Conservation (phyloP, 2,888 invertebrate species). For the Acanthacorydalis orientalis region DNA sequence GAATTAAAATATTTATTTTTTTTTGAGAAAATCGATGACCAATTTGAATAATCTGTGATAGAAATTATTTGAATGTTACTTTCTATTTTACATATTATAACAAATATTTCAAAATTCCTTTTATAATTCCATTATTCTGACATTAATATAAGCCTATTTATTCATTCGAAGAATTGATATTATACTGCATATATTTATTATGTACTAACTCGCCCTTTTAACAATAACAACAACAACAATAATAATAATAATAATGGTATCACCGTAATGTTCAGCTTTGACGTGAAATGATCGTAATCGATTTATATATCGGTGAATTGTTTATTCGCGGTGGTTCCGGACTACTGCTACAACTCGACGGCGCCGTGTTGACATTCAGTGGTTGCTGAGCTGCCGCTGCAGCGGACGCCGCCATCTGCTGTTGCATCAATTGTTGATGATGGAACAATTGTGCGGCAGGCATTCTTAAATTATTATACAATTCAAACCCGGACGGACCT, state of each 20-base stretch:
- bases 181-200: neutral
- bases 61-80: too few species aligned
- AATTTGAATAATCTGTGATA: too few species aligned
- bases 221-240: neutral
- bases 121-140: too few species aligned
- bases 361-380: slow-evolving; percentile 21
- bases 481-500: slow-evolving; percentile 27
- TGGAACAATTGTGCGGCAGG: slow-evolving; percentile 29
- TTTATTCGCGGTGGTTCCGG: slow-evolving; percentile 20
- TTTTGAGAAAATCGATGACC: too few species aligned
- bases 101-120: too few species aligned
- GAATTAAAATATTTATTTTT: too few species aligned
- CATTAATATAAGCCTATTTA: too few species aligned
- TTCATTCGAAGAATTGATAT: neutral
- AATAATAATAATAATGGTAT: slow-evolving; percentile 5
- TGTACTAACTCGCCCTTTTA: neutral
- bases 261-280: slow-evolving; percentile 15
- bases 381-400: slow-evolving; percentile 26
- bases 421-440: slow-evolving; percentile 25
- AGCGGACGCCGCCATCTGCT: slow-evolving; percentile 22
- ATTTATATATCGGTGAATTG: slow-evolving; percentile 20
- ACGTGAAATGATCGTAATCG: slow-evolving; percentile 22
- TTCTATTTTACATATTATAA: too few species aligned
- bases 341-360: slow-evolving; percentile 30
- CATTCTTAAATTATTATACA: slow-evolving; percentile 29